phyloP scores from a whole-genome alignment of 2,113 vertebrate genomes.

The Shinisaurus crocodilurus region DNA sequence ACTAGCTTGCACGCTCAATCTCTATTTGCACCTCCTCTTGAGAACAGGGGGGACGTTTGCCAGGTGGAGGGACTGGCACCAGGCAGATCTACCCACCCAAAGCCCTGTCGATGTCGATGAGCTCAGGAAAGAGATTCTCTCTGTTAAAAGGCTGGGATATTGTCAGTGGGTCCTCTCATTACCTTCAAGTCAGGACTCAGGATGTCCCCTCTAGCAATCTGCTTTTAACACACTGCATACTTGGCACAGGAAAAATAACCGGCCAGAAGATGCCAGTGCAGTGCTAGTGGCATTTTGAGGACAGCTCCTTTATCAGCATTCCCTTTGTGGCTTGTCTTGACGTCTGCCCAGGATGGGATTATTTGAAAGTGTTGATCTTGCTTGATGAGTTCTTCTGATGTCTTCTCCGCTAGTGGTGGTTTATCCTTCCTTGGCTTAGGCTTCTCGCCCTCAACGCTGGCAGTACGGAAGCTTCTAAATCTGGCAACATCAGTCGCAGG shows the following conservation, averaged over 20 bases:
- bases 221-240: conserved; percentile 33
- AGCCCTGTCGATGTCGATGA: conserved; percentile 8
- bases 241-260: conserved; percentile 27
- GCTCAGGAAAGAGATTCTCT: conserved; percentile 21
- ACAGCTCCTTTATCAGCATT: conserved; percentile 19
- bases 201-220: conserved; percentile 16
- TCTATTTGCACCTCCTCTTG: background rate
- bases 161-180: conserved; percentile 30
- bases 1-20: background rate
- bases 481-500: background rate
- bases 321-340: conserved; percentile 20
- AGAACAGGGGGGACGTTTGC: background rate
- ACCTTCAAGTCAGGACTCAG: conserved; percentile 19
- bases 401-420: background rate
- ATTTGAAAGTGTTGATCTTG: conserved; percentile 47
- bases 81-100: background rate
- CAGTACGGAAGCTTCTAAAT: background rate
- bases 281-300: conserved; percentile 21
- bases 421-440: background rate
- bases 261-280: conserved; percentile 16
- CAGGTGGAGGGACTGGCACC: background rate
- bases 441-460: background rate
- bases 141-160: conserved; percentile 24
- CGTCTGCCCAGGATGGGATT: conserved; percentile 20
- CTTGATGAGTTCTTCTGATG: conserved; percentile 29